Conservation (phyloP, 2,888 invertebrate species). For the Patella pellucida region DNA sequence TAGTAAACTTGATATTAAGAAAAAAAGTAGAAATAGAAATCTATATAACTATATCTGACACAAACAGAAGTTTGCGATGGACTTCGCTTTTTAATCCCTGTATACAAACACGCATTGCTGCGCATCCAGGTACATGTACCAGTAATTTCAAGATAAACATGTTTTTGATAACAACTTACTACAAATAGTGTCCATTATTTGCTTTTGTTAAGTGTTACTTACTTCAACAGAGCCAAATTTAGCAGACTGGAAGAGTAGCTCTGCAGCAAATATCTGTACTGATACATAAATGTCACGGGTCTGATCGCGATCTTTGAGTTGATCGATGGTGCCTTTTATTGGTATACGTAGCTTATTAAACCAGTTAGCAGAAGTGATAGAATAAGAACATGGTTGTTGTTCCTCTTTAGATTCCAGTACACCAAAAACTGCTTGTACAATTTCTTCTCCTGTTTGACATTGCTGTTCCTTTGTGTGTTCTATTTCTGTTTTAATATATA, state of each 20-base stretch:
- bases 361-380: slow-evolving; percentile 44
- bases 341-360: slow-evolving; percentile 33
- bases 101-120: no score
- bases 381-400: slow-evolving; percentile 37
- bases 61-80: no score
- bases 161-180: no score
- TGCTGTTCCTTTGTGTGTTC: slow-evolving; percentile 34
- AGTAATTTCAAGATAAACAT: no score
- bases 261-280: slow-evolving; percentile 25
- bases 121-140: no score
- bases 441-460: slow-evolving; percentile 37
- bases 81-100: no score
- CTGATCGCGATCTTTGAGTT: slow-evolving; percentile 42
- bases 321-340: slow-evolving; percentile 45
- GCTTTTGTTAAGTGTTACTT: not conserved
- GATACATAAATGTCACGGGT: slow-evolving; percentile 36
- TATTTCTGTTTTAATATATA: slow-evolving; percentile 28
- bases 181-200: no score
- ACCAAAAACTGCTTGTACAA: slow-evolving; percentile 46
- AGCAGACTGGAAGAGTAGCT: slow-evolving; percentile 18
- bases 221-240: slow-evolving; percentile 33
- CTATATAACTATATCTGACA: no score
- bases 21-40: no score
- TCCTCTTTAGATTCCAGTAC: slow-evolving; percentile 21
- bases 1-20: no score